phyloP scores from a whole-genome alignment of 2,888 invertebrate genomes.

The Drosophila glabriapex region DNA sequence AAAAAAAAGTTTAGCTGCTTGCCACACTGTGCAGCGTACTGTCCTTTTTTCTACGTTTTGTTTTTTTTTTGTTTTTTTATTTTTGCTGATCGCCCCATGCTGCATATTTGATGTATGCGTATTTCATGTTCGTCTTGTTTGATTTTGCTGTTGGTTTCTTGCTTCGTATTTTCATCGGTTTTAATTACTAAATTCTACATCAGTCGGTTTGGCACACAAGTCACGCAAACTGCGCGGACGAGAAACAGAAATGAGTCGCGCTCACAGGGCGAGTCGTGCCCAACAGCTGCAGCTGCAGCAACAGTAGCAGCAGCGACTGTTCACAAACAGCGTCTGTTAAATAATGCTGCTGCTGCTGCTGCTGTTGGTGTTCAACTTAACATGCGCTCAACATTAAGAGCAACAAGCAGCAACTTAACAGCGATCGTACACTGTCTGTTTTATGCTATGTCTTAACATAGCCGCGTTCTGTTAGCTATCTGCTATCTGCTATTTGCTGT shows the following conservation, averaged over 20 bases:
- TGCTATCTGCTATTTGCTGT: conserved; percentile 15
- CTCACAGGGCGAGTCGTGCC: not conserved
- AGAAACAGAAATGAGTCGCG: conserved; percentile 22
- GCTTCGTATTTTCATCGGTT: conserved; percentile 44
- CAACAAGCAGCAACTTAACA: not conserved
- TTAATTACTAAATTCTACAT: conserved; percentile 82
- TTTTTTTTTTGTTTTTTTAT: not conserved
- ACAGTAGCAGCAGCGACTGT: not conserved
- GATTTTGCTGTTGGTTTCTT: conserved; percentile 23
- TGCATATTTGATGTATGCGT: conserved; percentile 13
- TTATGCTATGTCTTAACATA: conserved; percentile 1
- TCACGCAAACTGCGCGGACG: conserved; percentile 70
- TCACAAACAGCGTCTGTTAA: not conserved
- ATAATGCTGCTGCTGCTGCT: not conserved
- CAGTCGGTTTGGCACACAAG: conserved; percentile 86
- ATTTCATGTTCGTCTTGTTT: conserved; percentile 46
- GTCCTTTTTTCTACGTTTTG: conserved; percentile 9
- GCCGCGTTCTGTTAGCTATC: not conserved
- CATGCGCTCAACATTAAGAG: conserved; percentile 1
- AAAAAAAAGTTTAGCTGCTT: conserved; percentile 10
- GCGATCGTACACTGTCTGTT: not conserved
- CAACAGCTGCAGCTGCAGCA: not conserved
- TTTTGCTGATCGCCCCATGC: conserved; percentile 13
- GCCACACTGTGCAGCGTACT: conserved; percentile 27
- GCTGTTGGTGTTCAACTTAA: not conserved